Evolutionary conservation across 2,113 vertebrate species (phyloP), one percentile per base, ranked within the genome.

Genomic region (Leuciscus idus): DNA sequence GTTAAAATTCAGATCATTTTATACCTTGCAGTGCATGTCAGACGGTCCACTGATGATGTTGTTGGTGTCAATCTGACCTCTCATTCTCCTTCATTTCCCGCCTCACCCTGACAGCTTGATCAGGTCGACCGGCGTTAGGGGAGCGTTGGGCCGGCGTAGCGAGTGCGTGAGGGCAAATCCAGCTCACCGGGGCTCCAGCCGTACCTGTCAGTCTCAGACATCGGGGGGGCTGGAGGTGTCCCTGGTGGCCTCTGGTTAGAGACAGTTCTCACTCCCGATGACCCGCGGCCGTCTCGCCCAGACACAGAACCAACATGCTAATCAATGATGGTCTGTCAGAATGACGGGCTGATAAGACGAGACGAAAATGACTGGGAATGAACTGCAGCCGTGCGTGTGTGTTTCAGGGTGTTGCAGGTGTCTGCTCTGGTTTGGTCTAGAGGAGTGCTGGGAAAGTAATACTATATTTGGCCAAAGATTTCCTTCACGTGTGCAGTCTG

Each of bases 171-270:
- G 55, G 36, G 59, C 79, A 82, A 8, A 74, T 76, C 73, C 84
- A 73, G 17, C 72, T 90, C 90, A 87, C 19, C 52, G 68, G 19
- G 92, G 55, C 89, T 91, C 81, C 87, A 89, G 90, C 93, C 93
- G 92, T 88, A 92, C 89, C 91, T 91, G 89, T 92, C 92, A 90
- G 85, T 91, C 91, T 93, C 43, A 52, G 30, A 23, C 92, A 89
- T 89, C 70, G 77, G 84, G 81, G 89, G 77, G 76, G 73, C 50
- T 46, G 30, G 85, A 83, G 78, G 84, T 73, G 84, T 93, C 94
- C 92, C 94, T 19, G 0, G 92, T 92, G 94, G 92, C 91, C 91
- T 90, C 93, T 19, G 0, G 92, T 92, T 93, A 92, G 92, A 92
- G 84, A 90, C 89, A 85, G 90, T 62, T 90, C 90, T 91, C 83